These are phyloP conservation scores for Xestobium rufovillosum DNA, from an alignment of 2,888 invertebrate species.

Conservation along the genomic window DNA sequence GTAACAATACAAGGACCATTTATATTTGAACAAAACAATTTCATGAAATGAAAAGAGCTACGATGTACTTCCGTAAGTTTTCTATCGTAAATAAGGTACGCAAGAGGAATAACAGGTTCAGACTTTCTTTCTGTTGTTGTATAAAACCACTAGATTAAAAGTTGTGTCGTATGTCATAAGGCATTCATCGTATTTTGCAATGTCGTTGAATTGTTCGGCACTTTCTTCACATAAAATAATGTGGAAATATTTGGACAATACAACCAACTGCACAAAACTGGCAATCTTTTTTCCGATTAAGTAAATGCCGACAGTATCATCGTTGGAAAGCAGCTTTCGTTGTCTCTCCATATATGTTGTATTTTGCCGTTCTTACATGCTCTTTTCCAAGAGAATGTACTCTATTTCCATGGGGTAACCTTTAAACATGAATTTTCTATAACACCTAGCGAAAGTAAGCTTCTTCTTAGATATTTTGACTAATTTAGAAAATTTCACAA, in stretches of 20 bases:
- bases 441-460: too few relatives aligned
- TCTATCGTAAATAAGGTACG: slow-evolving; percentile 8
- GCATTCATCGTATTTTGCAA: background rate
- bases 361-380: slow-evolving; percentile 12
- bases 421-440: too few relatives aligned
- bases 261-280: slow-evolving; percentile 6
- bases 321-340: slow-evolving; percentile 11
- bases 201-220: background rate
- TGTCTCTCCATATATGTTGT: slow-evolving; percentile 9
- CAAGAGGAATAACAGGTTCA: slow-evolving; percentile 8
- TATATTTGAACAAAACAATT: slow-evolving; percentile 7
- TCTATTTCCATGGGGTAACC: slow-evolving; percentile 11
- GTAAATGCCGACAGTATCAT: slow-evolving; percentile 11
- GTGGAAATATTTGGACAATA: slow-evolving; percentile 7
- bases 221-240: slow-evolving; percentile 4
- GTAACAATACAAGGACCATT: slow-evolving; percentile 8
- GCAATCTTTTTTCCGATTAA: slow-evolving; percentile 4
- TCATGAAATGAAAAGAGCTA: slow-evolving; percentile 9
- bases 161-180: slow-evolving; percentile 11
- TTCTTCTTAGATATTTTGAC: too few relatives aligned
- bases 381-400: slow-evolving; percentile 1
- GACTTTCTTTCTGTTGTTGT: too few relatives aligned
- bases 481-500: too few relatives aligned
- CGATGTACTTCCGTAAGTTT: slow-evolving; percentile 8
- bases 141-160: slow-evolving; percentile 14